Conservation (phyloP, 2,113 vertebrate species). For the crab-eating macaque (Macaca fascicularis) region DNA sequence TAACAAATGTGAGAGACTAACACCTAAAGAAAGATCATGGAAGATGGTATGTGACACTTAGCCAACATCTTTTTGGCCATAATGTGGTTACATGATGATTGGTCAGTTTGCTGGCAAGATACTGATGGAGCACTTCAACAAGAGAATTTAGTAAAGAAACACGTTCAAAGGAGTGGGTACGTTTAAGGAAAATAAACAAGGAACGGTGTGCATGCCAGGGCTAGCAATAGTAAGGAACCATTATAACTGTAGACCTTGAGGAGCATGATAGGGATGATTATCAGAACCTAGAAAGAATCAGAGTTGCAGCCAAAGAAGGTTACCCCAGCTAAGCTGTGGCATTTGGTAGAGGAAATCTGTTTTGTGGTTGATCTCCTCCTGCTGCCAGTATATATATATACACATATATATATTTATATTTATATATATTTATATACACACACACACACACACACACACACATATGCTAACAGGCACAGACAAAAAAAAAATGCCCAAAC, state of each 20-base stretch:
- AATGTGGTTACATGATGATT: rapidly evolving
- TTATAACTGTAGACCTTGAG: too few relatives aligned
- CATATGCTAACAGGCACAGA: background rate
- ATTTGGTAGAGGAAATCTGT: background rate
- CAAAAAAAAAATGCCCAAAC: background rate
- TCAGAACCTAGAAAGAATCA: background rate
- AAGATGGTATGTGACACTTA: background rate
- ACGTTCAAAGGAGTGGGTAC: background rate
- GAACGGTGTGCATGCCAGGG: too few relatives aligned
- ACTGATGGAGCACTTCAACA: background rate
- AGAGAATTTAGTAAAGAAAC: background rate
- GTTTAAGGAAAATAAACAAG: background rate
- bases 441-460: too few relatives aligned
- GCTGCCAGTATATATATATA: background rate
- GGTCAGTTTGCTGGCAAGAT: background rate
- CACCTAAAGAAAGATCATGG: background rate
- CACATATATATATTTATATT: too few relatives aligned
- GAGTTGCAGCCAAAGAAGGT: too few relatives aligned
- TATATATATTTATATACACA: too few relatives aligned
- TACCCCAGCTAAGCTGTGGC: background rate
- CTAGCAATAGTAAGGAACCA: rapidly evolving
- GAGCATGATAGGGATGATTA: rapidly evolving
- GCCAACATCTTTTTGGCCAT: background rate
- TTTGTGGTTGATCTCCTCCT: background rate
- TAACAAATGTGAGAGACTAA: background rate